phyloP scores from a whole-genome alignment of 2,113 vertebrate genomes.

The Tamias sibiricus region DNA sequence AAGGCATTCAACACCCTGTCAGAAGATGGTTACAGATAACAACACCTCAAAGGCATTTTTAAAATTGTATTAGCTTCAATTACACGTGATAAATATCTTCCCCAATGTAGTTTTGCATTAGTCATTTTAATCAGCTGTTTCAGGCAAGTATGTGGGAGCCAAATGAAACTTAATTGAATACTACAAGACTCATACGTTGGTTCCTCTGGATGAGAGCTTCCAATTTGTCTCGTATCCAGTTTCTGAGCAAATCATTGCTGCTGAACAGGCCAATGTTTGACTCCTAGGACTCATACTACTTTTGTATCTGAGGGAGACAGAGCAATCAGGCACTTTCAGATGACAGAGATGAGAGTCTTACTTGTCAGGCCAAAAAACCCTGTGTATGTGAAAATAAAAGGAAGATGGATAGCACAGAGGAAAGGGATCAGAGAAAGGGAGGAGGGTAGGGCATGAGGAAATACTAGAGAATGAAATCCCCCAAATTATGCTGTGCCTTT shows the following conservation, averaged over 20 bases:
- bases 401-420: no score
- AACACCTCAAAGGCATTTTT: neutral
- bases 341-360: neutral
- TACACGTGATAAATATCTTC: neutral
- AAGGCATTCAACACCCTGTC: neutral
- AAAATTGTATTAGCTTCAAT: neutral
- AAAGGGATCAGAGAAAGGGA: no score
- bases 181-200: neutral
- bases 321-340: neutral
- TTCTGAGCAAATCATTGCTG: neutral
- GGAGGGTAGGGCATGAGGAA: no score
- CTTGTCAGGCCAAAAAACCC: neutral
- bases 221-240: neutral
- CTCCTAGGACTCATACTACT: neutral
- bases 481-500: no score
- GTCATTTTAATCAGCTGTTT: neutral
- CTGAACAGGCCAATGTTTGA: neutral
- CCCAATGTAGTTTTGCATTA: neutral
- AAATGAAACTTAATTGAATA: neutral
- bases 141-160: neutral
- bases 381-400: no score
- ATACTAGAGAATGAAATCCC: no score
- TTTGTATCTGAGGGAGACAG: neutral
- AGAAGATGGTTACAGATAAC: neutral
- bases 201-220: neutral